Percentiles rank a stretch among this genome's conserved stretches.
phyloP scores from a whole-genome alignment of 2,888 invertebrate genomes.

The Drosophila neotestacea region DNA sequence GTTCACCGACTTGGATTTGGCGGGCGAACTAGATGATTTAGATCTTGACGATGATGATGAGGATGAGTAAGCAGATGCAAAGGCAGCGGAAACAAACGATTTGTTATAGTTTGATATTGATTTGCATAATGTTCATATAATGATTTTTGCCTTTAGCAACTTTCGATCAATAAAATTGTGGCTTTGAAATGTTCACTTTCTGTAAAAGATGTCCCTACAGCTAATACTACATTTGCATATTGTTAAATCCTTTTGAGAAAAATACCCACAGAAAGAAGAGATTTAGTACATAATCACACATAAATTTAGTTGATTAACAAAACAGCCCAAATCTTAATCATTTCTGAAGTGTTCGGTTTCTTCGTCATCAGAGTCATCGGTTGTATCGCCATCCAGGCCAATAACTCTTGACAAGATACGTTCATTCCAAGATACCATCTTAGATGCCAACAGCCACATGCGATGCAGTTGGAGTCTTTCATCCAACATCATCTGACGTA shows the following conservation, averaged over 20 bases:
- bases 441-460: slow-evolving; percentile 10
- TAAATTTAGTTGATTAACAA: neutral
- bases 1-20: slow-evolving; percentile 89
- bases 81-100: slow-evolving; percentile 26
- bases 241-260: neutral
- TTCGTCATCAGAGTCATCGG: neutral
- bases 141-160: slow-evolving; percentile 61
- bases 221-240: neutral
- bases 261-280: neutral
- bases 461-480: neutral
- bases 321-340: neutral
- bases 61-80: slow-evolving; percentile 23
- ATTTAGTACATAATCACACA: too few relatives aligned
- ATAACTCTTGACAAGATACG: neutral
- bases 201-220: neutral
- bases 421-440: slow-evolving; percentile 34
- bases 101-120: slow-evolving; percentile 41
- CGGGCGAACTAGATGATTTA: slow-evolving; percentile 93
- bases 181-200: slow-evolving; percentile 54
- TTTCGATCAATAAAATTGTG: slow-evolving; percentile 69
- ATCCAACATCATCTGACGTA: neutral
- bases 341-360: slow-evolving; percentile 3
- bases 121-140: slow-evolving; percentile 46
- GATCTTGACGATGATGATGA: slow-evolving; percentile 86
- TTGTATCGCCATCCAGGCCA: neutral